Percentiles rank a stretch among this genome's conserved stretches.
Evolutionary conservation across 2,797 vertebrate species (phyloP).

Genomic region (Hippoglossus hippoglossus): DNA sequence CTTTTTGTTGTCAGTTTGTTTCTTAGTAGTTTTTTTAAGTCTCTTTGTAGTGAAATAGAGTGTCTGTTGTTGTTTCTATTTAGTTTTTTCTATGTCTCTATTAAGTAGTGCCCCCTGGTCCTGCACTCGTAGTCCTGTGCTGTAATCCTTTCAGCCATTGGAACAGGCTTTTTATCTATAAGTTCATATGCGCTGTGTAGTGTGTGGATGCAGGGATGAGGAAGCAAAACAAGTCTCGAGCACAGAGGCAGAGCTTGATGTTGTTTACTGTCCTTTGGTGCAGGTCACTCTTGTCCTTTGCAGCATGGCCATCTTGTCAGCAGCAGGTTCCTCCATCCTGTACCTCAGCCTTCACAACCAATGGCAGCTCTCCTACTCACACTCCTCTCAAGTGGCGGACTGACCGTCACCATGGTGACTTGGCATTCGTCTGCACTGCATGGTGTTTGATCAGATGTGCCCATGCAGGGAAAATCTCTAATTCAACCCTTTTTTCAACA

Average conservation of each 20-base stretch:
- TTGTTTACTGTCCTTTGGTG: constrained; percentile 2
- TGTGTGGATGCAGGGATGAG: not conserved
- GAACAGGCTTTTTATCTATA: constrained; percentile 7
- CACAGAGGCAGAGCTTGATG: not conserved
- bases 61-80: not conserved
- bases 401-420: constrained; percentile 65
- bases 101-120: not conserved
- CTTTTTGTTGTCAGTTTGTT: too few relatives aligned
- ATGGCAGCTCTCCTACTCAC: constrained; percentile 54
- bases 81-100: too few relatives aligned
- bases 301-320: constrained; percentile 58
- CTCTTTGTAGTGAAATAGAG: too few relatives aligned
- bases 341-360: constrained; percentile 19
- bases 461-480: constrained; percentile 11
- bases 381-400: constrained; percentile 50
- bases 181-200: not conserved
- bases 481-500: not conserved
- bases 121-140: not conserved
- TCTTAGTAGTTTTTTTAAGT: not conserved
- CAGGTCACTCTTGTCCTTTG: constrained; percentile 30
- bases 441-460: constrained; percentile 32
- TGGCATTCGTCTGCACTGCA: constrained; percentile 43
- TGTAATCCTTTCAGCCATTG: constrained; percentile 3
- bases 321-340: constrained; percentile 45
- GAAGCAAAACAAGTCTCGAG: not conserved